Evolutionary conservation across 1,140 invertebrate genomes (phyloP), one percentile per base, ranked within the genome.

Genomic region (Magallana ariakensis): DNA sequence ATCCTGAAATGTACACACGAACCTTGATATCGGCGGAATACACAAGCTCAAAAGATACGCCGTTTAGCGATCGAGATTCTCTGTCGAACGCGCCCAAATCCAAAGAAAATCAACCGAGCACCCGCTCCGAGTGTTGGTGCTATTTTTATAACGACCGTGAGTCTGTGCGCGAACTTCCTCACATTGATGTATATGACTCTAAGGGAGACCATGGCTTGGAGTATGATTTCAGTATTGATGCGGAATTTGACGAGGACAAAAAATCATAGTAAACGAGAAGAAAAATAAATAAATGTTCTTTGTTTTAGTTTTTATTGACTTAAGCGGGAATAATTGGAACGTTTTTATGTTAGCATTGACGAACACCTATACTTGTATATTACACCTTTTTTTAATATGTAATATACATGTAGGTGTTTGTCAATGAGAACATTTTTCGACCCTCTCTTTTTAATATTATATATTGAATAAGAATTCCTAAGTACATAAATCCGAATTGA

Each of bases 91-190:
- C 66, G 22, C 66, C 66, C 4, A 19, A 70, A 16, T 60, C 58
- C 22, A 19, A 26, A 70, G 66, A 70, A 70, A 70, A 70, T 19
- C 22, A 70, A 70, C 66, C 22, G 4, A 66, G 9, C 66, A 22
- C 62, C 33, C 7, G 1, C 19, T 70, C 66, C 19, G n/a, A 70
- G 66, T 70, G 66, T 22, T 70, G 66, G 66, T 70, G 66, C 66
- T 70, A 70, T 70, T 70, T 70, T 26, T 70, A 70, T 70, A 70
- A 70, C 19, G 58, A 60, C n/a, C 19, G 19, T 33, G 66, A 70
- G 1, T 70, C 66, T 26, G 19, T 70, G n/a, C 11, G 11, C 8
- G 66, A 70, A 7, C 66, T 70, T 26, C 66, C 66, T 70, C 66
- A 22, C 19, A 10, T 70, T 8, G 22, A 70, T 70, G 7, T 26